Evolutionary conservation across 2,113 vertebrate genomes (phyloP).

Genomic region (Passer montanus): DNA sequence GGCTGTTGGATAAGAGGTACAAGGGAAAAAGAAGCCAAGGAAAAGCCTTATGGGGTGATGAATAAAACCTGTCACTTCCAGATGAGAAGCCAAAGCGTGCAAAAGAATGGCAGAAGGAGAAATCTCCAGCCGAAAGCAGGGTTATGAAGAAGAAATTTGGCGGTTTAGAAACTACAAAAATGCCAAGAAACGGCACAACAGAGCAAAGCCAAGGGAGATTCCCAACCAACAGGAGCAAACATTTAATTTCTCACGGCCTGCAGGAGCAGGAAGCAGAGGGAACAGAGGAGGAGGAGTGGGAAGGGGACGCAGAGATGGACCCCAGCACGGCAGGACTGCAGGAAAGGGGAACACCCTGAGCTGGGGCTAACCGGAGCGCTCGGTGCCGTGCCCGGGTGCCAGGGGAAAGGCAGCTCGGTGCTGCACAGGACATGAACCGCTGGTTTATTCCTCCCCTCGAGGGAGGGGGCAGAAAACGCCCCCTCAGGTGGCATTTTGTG

Average conservation of each 20-base stretch:
- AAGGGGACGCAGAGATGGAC: fast-evolving
- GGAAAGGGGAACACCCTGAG: fast-evolving
- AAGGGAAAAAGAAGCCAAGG: neutral
- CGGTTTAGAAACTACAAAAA: neutral
- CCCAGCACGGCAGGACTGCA: fast-evolving
- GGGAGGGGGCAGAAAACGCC: neutral
- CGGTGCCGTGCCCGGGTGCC: too few species aligned
- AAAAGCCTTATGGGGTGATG: neutral
- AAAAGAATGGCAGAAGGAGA: neutral
- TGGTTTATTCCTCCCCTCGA: conserved; percentile 3
- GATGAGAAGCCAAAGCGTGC: neutral
- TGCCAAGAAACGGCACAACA: neutral
- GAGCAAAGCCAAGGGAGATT: neutral
- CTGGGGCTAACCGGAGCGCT: too few species aligned
- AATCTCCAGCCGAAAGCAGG: neutral
- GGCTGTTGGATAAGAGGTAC: fast-evolving
- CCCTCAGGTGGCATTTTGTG: neutral
- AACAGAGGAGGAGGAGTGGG: neutral
- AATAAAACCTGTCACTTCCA: neutral
- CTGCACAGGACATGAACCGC: fast-evolving
- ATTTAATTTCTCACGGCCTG: fast-evolving
- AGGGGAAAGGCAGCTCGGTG: neutral
- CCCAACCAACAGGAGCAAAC: neutral
- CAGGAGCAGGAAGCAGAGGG: neutral
- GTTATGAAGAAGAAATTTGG: neutral